These are phyloP conservation scores for Drosophila willistoni DNA, from an alignment of 1,140 invertebrate species.

Conservation along the genomic window DNA sequence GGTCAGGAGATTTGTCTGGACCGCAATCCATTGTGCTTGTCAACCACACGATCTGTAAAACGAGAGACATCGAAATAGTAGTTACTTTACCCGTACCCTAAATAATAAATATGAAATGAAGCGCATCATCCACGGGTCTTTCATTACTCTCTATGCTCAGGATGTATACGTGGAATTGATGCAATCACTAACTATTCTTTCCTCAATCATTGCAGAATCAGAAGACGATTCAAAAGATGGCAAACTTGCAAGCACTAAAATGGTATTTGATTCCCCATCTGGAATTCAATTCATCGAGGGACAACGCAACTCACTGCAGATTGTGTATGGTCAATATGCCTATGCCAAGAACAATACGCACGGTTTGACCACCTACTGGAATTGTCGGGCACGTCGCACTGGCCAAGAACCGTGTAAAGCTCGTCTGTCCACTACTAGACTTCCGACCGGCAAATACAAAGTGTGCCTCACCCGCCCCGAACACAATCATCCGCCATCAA, in stretches of 20 bases:
- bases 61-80: slow-evolving; percentile 9
- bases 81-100: neutral
- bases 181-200: slow-evolving; percentile 16
- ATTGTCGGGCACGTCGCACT: slow-evolving; percentile 60
- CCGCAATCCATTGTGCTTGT: slow-evolving; percentile 42
- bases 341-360: slow-evolving; percentile 68
- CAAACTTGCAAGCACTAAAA: neutral
- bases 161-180: neutral
- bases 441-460: slow-evolving; percentile 58
- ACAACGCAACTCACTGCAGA: slow-evolving; percentile 64
- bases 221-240: neutral
- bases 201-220: slow-evolving; percentile 36
- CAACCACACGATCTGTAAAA: neutral
- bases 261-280: neutral
- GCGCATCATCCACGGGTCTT: neutral
- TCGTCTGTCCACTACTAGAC: slow-evolving; percentile 58
- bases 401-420: slow-evolving; percentile 62
- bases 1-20: slow-evolving; percentile 39
- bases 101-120: neutral
- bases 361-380: slow-evolving; percentile 72
- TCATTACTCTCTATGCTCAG: neutral
- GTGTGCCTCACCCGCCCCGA: slow-evolving; percentile 59
- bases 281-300: slow-evolving; percentile 58
- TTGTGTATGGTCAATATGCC: slow-evolving; percentile 56
- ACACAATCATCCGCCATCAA: slow-evolving; percentile 72